phyloP scores from a whole-genome alignment of 2,113 vertebrate species.

The Nicator chloris region DNA sequence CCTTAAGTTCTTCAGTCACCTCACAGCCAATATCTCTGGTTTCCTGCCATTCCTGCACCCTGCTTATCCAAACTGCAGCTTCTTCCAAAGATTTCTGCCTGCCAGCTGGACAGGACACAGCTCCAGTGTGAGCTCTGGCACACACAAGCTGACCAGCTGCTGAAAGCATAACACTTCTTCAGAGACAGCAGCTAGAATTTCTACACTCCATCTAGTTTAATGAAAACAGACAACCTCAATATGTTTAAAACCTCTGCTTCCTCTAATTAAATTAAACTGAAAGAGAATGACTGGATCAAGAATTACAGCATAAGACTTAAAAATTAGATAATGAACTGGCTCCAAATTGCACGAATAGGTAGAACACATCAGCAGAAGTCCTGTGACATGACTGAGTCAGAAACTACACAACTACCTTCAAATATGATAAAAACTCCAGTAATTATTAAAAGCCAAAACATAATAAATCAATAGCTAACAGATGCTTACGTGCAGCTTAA shows the following conservation, averaged over 20 bases:
- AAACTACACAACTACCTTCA: background rate
- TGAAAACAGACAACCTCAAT: background rate
- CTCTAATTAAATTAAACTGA: background rate
- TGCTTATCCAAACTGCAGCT: background rate
- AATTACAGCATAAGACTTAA: background rate
- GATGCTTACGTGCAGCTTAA: no score
- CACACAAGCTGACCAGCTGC: background rate
- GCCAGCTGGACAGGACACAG: background rate
- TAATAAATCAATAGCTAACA: background rate
- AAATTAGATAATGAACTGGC: background rate
- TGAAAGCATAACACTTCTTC: background rate
- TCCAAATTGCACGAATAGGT: background rate
- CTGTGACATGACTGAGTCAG: background rate
- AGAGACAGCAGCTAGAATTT: background rate
- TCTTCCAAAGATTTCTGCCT: background rate
- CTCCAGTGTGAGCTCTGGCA: background rate
- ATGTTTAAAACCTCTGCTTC: background rate
- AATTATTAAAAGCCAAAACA: background rate
- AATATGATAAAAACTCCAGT: background rate
- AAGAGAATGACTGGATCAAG: background rate
- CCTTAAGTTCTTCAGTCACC: background rate
- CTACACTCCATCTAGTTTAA: background rate
- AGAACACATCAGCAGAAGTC: background rate
- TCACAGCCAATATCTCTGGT: background rate
- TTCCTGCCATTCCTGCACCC: background rate